Base-by-base conservation (phyloP, 2,797 vertebrate genomes). In the Parauchenoglanis ngamensis region DNA sequence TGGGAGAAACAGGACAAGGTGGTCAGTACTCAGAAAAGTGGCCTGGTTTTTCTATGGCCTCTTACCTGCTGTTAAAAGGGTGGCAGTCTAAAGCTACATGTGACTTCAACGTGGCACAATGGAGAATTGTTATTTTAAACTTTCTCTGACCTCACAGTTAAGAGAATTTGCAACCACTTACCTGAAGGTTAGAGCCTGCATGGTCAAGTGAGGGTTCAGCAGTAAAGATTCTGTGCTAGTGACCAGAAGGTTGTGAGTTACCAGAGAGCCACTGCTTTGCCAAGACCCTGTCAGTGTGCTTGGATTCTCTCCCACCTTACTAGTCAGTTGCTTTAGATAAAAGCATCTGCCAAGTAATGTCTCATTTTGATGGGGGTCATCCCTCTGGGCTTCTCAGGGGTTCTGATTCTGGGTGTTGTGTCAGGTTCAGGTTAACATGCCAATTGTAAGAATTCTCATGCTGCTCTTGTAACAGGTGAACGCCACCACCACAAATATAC, bases 11-110 rank as follows among this genome's bases (percentile, higher is more conserved):
- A 82, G 86, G 84, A 46, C 85, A 87, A 82, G 77, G 75, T 35
- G 73, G 52, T 59, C 87, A 88, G 85, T 46, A 52, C 84, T 87
- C 65, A 80, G 84, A 87, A 73, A 81, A 49, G 80, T 88, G 86
- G 73, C 81, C 84, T 89, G 80, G 23, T 88, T 86, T 86, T 86
- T 78, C 83, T 83, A 17, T 59, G 52, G 80, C 83, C 84, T 75
- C 73, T 49, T 80, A 31, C 52, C 67, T 21, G 23, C 68, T 83
- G 68, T 88, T 88, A 86, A 83, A 88, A 68, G 23, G 54, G 73
- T 86, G 86, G 65, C 56, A 40, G 57, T 80, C 81, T 40, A 59
- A 86, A 83, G 23, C 68, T 72, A 31, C 35, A 25, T 28, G 44
- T 75, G 83, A 46, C 79, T 80, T 84, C 13, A 46, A n/a, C 23